A percentile compares a stretch with the other conserved stretches of the same genome.
Evolutionary conservation across 2,888 invertebrate species (phyloP).

Genomic region (Galerucella nymphaeae): DNA sequence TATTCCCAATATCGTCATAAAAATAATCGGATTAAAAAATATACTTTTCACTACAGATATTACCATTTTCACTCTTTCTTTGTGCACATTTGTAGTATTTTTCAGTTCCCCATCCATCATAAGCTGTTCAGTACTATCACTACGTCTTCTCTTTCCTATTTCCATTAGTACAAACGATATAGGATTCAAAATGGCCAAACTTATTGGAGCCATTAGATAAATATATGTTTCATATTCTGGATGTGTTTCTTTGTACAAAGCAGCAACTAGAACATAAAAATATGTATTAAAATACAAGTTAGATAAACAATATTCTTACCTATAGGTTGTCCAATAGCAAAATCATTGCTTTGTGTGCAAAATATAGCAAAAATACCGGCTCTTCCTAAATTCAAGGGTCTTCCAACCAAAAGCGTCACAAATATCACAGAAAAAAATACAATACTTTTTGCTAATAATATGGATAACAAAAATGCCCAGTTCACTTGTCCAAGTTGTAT

Average conservation of each 20-base stretch:
- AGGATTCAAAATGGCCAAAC: slow-evolving; percentile 91
- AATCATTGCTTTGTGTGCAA: slow-evolving; percentile 97
- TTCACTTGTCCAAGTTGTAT: slow-evolving; percentile 86
- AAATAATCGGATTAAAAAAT: slow-evolving; percentile 86
- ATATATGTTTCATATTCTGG: slow-evolving; percentile 91
- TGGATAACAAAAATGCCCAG: slow-evolving; percentile 90
- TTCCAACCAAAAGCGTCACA: slow-evolving; percentile 81
- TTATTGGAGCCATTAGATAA: slow-evolving; percentile 94
- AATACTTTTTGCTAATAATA: slow-evolving; percentile 85
- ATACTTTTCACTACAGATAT: slow-evolving; percentile 73
- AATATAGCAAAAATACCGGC: slow-evolving; percentile 95
- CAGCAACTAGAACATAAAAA: slow-evolving; percentile 73
- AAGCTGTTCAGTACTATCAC: slow-evolving; percentile 46
- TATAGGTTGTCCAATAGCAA: slow-evolving; percentile 95
- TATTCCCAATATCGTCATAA: slow-evolving; percentile 94
- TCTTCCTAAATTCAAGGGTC: slow-evolving; percentile 83
- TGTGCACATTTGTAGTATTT: slow-evolving; percentile 49
- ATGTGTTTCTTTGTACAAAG: slow-evolving; percentile 86
- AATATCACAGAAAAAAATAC: slow-evolving; percentile 85
- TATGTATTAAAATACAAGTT: background rate
- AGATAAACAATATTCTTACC: slow-evolving; percentile 69
- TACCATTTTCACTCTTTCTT: slow-evolving; percentile 59
- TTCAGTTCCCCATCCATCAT: slow-evolving; percentile 52
- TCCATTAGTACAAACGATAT: slow-evolving; percentile 92
- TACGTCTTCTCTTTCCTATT: slow-evolving; percentile 68